A percentile compares a stretch with the other conserved stretches of the same genome.
These are phyloP conservation scores for Sander lucioperca DNA, from an alignment of 2,113 vertebrate species.

Conservation along the genomic window DNA sequence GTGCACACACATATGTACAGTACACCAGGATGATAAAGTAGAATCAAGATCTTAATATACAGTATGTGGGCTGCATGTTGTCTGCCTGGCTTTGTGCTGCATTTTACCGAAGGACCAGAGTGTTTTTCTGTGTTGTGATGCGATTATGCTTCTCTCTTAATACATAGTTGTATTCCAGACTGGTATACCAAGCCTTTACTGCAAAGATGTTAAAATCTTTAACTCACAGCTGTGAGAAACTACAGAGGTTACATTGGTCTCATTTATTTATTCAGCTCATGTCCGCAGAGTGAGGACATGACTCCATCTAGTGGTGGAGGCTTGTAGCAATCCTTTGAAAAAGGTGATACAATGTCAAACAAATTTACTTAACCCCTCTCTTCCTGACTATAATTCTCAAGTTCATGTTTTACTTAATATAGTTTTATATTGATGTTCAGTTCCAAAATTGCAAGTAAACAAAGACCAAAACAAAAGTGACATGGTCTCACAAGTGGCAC, in stretches of 20 bases:
- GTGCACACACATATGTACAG: constrained; percentile 19
- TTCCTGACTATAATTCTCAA: not conserved
- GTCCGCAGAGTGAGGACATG: constrained; percentile 35
- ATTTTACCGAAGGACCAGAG: not conserved
- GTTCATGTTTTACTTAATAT: not conserved
- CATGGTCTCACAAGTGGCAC: not conserved
- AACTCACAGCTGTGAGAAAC: constrained; percentile 10
- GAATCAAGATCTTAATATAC: not conserved
- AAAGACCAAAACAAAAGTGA: not conserved
- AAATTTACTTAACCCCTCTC: not conserved
- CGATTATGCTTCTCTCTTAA: not conserved
- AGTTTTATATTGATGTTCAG: not conserved
- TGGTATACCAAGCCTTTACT: not conserved
- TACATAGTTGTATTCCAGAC: not conserved
- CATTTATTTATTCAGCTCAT: constrained; percentile 49
- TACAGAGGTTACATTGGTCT: constrained; percentile 12
- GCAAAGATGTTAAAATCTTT: not conserved
- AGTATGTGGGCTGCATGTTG: not conserved
- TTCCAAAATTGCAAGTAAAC: not conserved
- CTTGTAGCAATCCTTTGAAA: not conserved
- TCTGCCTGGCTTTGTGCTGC: not conserved
- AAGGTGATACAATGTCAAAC: constrained; percentile 4
- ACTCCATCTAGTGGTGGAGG: constrained; percentile 78
- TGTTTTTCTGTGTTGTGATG: constrained; percentile 2
- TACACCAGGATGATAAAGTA: constrained; percentile 28